Conservation (phyloP, 2,888 invertebrate species). For the Diaperis boleti region DNA sequence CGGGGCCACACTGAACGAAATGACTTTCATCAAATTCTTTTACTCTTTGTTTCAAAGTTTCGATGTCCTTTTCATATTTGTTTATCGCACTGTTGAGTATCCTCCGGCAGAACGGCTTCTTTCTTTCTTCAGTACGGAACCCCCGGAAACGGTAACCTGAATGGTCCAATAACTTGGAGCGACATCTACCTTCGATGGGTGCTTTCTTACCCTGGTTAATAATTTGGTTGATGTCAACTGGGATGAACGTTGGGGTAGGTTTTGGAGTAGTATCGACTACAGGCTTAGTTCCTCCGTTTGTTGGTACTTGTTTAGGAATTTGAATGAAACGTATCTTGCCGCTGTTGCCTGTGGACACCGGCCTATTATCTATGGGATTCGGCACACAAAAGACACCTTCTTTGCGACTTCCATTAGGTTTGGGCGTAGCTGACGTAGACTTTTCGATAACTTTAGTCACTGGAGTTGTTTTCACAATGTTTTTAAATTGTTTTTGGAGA, state of each 20-base stretch:
- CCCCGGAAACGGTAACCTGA: background rate
- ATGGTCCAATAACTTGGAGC: background rate
- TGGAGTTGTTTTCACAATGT: too few relatives aligned
- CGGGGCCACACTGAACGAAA: background rate
- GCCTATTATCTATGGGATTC: too few relatives aligned
- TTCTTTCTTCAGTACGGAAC: background rate
- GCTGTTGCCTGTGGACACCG: too few relatives aligned
- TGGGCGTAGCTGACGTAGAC: too few relatives aligned
- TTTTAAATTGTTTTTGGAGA: too few relatives aligned
- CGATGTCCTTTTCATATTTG: background rate
- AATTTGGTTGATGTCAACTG: slow-evolving; percentile 13
- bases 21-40: background rate
- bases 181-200: background rate
- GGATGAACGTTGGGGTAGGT: background rate
- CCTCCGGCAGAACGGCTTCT: background rate
- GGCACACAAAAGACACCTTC: too few relatives aligned
- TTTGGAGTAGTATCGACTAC: background rate
- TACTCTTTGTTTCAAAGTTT: background rate
- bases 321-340: too few relatives aligned
- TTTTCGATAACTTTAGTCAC: too few relatives aligned
- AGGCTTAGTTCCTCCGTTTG: background rate
- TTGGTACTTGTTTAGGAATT: too few relatives aligned
- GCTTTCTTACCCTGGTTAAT: slow-evolving; percentile 4
- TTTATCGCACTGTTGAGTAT: background rate
- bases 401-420: too few relatives aligned